Evolutionary conservation across 2,888 invertebrate species (phyloP), one percentile per base, ranked within the genome.

Genomic region (Keiferia lycopersicella): DNA sequence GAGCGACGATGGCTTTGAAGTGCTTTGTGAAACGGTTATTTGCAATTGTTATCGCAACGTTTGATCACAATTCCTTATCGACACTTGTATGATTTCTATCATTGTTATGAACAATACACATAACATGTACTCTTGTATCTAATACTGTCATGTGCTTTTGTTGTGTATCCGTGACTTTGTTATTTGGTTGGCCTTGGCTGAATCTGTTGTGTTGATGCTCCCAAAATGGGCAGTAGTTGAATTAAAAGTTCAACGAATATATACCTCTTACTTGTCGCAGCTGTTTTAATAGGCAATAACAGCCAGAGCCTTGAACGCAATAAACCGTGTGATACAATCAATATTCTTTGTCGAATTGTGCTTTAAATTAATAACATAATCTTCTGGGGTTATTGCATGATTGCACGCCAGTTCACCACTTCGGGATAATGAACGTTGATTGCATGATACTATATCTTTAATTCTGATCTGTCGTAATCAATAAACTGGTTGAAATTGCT

Each of bases 261-360:
- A 68, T 63, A 64, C 68, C 63, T 69, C 71, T 71, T 66, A 66
- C 64, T 67, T 61, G 64, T 57, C 63, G 63, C 64, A 61, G 62
- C 69, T 61, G 67, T 65, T 67, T 64, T 57, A 67, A 70, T 61
- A 59, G 67, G 69, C 34, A 63, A 64, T 74, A 75, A 79, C 79
- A 73, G 72, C 71, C 71, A 68, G 67, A 73, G 71, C 82, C 82
- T 85, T 82, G 82, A 66, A 66, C 50, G 65, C 73, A 75, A 20
- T 73, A 72, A 69, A 68, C n/a, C 67, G 67, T 45, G 65, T 73
- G 30, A 59, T 73, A 73, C 71, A 74, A 72, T 77, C 69, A 69
- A 69, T 70, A 51, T 51, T 51, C 53, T 58, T 67, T 72, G 71
- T 73, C 71, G 67, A 70, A 71, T 73, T 65, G 65, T 67, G 70